Percentiles rank a stretch among this genome's conserved stretches.
These are phyloP conservation scores for Neelides sp. DNA, from an alignment of 1,140 invertebrate species.

Conservation along the genomic window DNA sequence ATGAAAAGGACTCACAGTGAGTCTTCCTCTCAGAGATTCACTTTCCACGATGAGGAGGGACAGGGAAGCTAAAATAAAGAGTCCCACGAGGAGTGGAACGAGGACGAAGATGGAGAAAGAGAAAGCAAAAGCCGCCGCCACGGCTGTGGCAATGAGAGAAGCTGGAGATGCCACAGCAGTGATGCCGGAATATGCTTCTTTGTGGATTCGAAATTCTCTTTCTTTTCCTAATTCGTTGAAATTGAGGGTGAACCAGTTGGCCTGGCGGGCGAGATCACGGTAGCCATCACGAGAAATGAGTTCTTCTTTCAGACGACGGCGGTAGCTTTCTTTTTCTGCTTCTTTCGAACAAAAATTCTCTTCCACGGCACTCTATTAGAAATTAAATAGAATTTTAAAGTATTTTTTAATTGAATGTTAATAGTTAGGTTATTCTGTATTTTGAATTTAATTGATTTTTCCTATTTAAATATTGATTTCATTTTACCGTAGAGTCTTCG, in stretches of 20 bases:
- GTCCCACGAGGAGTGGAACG: conserved; percentile 13
- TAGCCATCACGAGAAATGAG: conserved; percentile 65
- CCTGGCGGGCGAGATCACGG: conserved; percentile 54
- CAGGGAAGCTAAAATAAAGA: conserved; percentile 18
- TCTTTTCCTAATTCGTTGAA: conserved; percentile 54
- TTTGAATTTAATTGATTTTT: not conserved
- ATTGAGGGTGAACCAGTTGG: conserved; percentile 48
- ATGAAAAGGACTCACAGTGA: too few relatives aligned
- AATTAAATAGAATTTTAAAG: not conserved
- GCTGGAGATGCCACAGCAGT: conserved; percentile 28
- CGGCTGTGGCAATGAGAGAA: conserved; percentile 25
- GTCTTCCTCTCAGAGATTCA: too few relatives aligned
- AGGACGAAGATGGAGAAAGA: conserved; percentile 26
- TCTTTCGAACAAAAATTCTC: conserved; percentile 19
- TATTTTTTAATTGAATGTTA: not conserved
- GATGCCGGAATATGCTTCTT: conserved; percentile 41
- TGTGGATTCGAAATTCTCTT: conserved; percentile 48
- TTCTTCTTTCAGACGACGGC: conserved; percentile 60
- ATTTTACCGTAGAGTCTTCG: conserved; percentile 29
- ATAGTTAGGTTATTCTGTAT: not conserved
- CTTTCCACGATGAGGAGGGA: too few relatives aligned
- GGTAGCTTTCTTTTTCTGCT: conserved; percentile 48
- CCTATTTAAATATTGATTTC: not conserved
- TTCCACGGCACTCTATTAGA: conserved; percentile 24
- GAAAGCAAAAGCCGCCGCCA: conserved; percentile 31